Evolutionary conservation across 2,113 vertebrate genomes (phyloP), one percentile per base, ranked within the genome.

Genomic region (Tachuris rubrigastra): DNA sequence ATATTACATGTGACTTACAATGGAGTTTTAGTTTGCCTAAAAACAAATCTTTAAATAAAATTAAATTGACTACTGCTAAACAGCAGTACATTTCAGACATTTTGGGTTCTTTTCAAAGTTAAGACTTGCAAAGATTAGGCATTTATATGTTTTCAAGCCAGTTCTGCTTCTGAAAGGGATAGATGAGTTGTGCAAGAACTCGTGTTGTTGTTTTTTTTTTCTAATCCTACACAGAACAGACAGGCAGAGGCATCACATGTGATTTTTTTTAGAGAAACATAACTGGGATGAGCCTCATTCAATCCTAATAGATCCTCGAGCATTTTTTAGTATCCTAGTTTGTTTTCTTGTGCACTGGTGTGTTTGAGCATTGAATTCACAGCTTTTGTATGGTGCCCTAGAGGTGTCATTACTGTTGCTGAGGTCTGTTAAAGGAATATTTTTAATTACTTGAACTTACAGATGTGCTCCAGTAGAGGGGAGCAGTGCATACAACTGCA

Each of bases 301-400:
- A 77, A 1, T 87, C 33, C 42, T 67, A 6, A 31, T 37, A 35
- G 27, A 80, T 14, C 10, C 53, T 0, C n/a, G 0, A 68, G 50
- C 15, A 14, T 85, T 91, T 74, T 21, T 62, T 75, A 59, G 24
- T 50, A 76, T 31, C 41, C 76, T 49, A 5, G 25, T 49, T 53
- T 4, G 4, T 65, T 85, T 53, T 31, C 19, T 56, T 59, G 18
- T 68, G 49, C 35, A 5, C 58, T 88, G 62, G 14, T 31, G 8
- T 60, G 44, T 92, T 78, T 60, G 35, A 74, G 18, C 35, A 30
- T 33, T 60, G 50, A 44, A 21, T 79, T 47, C 60, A 22, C 42
- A 67, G 31, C 7, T 41, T 22, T 50, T 12, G 8, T 60, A 31
- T 7, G 0, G 31, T 65, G 41, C 13, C 19, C 19, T 35, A 17